Evolutionary conservation across 2,888 invertebrate species (phyloP).

Genomic region (Eubasilissa splendida): DNA sequence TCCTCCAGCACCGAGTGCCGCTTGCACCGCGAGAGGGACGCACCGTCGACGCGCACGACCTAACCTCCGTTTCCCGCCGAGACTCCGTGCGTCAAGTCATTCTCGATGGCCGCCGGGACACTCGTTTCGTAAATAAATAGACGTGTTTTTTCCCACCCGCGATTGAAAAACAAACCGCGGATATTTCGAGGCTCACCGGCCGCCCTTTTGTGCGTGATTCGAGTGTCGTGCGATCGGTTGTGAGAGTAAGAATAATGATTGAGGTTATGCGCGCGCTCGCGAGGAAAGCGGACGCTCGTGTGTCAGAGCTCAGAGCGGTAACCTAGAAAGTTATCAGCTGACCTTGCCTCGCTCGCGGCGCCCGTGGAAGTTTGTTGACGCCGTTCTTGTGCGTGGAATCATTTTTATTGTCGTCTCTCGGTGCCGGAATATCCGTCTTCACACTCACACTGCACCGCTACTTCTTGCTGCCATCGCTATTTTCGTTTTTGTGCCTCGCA

Average conservation of each 20-base stretch:
- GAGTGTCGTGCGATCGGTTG: not conserved
- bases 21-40: slow-evolving; percentile 38
- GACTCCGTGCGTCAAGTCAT: not conserved
- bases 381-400: slow-evolving; percentile 14
- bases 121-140: not conserved
- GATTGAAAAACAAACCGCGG: slow-evolving; percentile 12
- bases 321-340: slow-evolving; percentile 47
- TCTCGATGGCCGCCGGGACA: not conserved
- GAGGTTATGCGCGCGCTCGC: not conserved
- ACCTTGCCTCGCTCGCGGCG: slow-evolving; percentile 40
- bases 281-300: not conserved
- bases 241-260: not conserved
- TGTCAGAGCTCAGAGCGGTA: slow-evolving; percentile 16
- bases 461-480: slow-evolving; percentile 1
- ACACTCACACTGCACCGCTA: not conserved
- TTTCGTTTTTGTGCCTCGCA: slow-evolving; percentile 14
- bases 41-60: not conserved
- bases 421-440: not conserved
- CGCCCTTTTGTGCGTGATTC: not conserved
- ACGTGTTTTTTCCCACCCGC: slow-evolving; percentile 1
- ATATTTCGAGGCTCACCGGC: not conserved
- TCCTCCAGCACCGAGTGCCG: slow-evolving; percentile 44
- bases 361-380: slow-evolving; percentile 42
- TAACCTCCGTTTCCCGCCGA: slow-evolving; percentile 27
- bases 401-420: not conserved